These are phyloP conservation scores for Aromia moschata DNA, from an alignment of 2,888 invertebrate genomes.

Conservation along the genomic window DNA sequence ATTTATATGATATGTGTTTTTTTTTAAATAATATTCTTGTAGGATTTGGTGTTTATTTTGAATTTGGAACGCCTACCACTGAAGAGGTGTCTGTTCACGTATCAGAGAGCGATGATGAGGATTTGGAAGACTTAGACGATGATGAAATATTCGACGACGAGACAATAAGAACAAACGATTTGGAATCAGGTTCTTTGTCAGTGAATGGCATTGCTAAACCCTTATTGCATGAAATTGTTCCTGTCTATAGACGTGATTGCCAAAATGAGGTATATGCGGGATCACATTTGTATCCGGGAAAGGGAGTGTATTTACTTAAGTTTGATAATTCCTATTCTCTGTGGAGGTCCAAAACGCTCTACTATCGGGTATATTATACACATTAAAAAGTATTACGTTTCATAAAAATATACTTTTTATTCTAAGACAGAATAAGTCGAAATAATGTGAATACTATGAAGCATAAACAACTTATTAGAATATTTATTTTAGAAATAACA, in stretches of 20 bases:
- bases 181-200: constrained; percentile 67
- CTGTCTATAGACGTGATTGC: constrained; percentile 95
- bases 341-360: constrained; percentile 98
- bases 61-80: constrained; percentile 90
- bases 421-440: too few species aligned
- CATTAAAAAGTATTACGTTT: too few species aligned
- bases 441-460: too few species aligned
- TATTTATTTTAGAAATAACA: too few species aligned
- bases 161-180: constrained; percentile 63
- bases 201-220: constrained; percentile 62
- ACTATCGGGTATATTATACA: constrained; percentile 98
- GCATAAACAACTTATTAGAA: too few species aligned
- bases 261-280: constrained; percentile 98
- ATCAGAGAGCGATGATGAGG: constrained; percentile 94
- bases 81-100: constrained; percentile 93
- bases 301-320: constrained; percentile 96
- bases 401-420: too few species aligned
- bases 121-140: constrained; percentile 72
- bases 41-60: constrained; percentile 97
- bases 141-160: constrained; percentile 67
- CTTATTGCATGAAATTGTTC: constrained; percentile 85
- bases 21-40: constrained; percentile 9
- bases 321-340: constrained; percentile 99
- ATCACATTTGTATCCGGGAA: constrained; percentile 95
- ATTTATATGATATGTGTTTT: background rate